These are phyloP conservation scores for Clivina fossor DNA, from an alignment of 2,888 invertebrate species.

Conservation along the genomic window DNA sequence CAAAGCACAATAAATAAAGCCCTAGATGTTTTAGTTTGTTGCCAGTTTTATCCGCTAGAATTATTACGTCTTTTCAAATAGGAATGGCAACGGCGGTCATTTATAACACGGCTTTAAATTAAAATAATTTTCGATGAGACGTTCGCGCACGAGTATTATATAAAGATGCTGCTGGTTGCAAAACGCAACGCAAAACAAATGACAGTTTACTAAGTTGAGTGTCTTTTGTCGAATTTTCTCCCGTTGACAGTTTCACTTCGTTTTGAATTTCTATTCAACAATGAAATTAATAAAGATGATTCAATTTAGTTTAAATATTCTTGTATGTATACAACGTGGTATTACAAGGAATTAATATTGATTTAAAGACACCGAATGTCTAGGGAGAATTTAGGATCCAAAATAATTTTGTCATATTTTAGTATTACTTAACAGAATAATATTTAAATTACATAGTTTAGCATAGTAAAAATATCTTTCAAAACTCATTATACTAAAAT, in stretches of 20 bases:
- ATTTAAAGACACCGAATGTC: no score
- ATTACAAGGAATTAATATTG: no score
- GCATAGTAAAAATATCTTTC: no score
- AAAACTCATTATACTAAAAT: no score
- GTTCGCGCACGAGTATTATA: no score
- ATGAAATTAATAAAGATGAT: slow-evolving; percentile 28
- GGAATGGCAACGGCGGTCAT: slow-evolving; percentile 16
- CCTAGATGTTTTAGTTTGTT: slow-evolving; percentile 5
- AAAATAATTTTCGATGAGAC: slow-evolving; percentile 29
- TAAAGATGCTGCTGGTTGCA: slow-evolving; percentile 17
- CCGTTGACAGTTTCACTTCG: slow-evolving; percentile 16
- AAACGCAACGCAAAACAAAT: no score
- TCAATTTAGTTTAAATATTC: slow-evolving; percentile 24
- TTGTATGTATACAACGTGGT: no score
- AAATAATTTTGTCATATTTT: no score
- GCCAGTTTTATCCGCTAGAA: slow-evolving; percentile 4
- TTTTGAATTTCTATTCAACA: slow-evolving; percentile 24
- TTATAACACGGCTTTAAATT: slow-evolving; percentile 26
- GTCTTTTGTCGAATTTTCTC: slow-evolving; percentile 1
- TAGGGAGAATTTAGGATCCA: no score
- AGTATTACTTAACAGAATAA: no score
- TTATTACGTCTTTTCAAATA: not conserved
- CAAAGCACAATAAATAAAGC: slow-evolving; percentile 1
- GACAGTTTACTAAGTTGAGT: slow-evolving; percentile 6
- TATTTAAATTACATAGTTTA: no score